Conservation (phyloP, 2,797 vertebrate genomes). For the Epinephelus coioides region DNA sequence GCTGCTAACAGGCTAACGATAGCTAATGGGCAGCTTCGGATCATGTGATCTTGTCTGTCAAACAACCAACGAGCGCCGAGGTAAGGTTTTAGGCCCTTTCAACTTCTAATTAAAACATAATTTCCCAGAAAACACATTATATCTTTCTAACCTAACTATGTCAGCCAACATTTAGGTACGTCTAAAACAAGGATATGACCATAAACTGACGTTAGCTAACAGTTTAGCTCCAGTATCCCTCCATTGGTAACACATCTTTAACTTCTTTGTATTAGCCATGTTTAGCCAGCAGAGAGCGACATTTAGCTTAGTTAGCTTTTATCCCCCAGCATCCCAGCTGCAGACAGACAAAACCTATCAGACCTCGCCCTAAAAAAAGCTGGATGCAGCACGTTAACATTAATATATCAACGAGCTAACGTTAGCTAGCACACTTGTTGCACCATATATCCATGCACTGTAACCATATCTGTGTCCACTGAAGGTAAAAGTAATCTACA, state of each 20-base stretch:
- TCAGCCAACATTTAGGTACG: not conserved
- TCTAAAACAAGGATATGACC: not conserved
- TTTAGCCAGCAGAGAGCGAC: constrained; percentile 50
- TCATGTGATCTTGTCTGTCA: constrained; percentile 71
- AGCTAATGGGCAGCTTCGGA: constrained; percentile 5
- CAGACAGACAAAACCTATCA: not conserved
- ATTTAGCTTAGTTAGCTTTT: constrained; percentile 14
- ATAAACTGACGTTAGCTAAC: not conserved
- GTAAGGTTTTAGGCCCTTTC: not conserved
- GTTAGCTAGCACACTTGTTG: too few relatives aligned
- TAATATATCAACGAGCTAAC: too few relatives aligned
- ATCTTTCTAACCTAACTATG: rapidly evolving
- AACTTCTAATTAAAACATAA: not conserved
- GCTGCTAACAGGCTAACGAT: constrained; percentile 62
- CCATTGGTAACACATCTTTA: not conserved
- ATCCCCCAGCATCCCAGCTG: too few relatives aligned
- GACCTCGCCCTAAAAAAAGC: not conserved
- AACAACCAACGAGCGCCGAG: constrained; percentile 27
- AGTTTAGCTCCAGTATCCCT: not conserved
- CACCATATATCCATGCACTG: too few relatives aligned
- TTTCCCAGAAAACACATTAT: not conserved
- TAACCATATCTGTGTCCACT: too few relatives aligned
- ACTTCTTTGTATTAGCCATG: not conserved
- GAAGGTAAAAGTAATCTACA: too few relatives aligned
- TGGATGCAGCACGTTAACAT: too few relatives aligned